Base-by-base conservation (phyloP, 2,797 vertebrate species). In the Sylvilagus floridanus region DNA sequence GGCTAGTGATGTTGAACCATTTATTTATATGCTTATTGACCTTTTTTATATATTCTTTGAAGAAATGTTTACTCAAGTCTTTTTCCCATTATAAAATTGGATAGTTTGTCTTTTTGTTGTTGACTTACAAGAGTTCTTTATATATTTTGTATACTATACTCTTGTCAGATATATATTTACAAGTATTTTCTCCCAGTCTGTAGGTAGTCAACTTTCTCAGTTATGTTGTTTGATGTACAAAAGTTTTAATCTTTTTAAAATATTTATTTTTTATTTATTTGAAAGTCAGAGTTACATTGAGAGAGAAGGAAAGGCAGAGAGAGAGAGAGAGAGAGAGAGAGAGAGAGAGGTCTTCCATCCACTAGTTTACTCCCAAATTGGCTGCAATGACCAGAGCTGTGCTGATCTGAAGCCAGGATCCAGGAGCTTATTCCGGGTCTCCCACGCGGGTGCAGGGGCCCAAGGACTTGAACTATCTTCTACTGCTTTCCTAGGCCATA, bases 41-140 rank as follows among this genome's bases (percentile, higher is more conserved):
- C 6, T 35, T 11, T 37, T 79, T 10, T 47, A 21, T 17, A 2
- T 28, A 12, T 13, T 54, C 62, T 86, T 50, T 75, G 84, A 71
- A 63, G 82, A 73, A 65, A 50, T 72, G 35, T 81, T 69, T 76
- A 52, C 4, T n/a, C n/a, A 71, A 65, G 66, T 66, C 66, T n/a
- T 85, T 79, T 57, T 32, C 68, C 32, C 73, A 14, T 57, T 69
- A 65, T 85, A 57, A 85, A 81, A 83, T n/a, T 32, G 63, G 21
- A 37, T 65, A 54, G 28, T 76, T 35, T 52, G 28, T 47, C 77
- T 71, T 37, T 54, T 68, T 60, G 35, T 57, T 86, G 28, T 16
- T 77, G n/a, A 93, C 54, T 69, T 84, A 21, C 83, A 16, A 83
- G 72, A 77, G n/a, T 71, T 71, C 71, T 75, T 89, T 84, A 47